Evolutionary conservation across 2,797 vertebrate species (phyloP).

Genomic region (Hafferia zeledoni): DNA sequence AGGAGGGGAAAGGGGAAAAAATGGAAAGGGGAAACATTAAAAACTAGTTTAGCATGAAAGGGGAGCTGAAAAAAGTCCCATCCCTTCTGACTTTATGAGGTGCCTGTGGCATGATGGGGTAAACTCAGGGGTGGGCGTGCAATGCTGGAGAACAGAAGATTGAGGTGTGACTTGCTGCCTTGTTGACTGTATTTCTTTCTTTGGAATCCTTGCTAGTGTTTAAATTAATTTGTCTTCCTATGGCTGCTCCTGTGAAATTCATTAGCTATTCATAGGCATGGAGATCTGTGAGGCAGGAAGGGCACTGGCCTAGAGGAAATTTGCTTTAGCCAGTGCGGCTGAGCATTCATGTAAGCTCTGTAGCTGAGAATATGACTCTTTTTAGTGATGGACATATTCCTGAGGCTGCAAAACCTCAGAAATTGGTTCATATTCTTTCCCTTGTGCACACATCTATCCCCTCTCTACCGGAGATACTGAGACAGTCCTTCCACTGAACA

Average conservation of each 20-base stretch:
- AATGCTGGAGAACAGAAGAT: neutral
- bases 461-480: neutral
- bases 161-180: constrained; percentile 38
- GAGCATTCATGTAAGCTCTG: neutral
- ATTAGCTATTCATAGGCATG: constrained; percentile 57
- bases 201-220: constrained; percentile 58
- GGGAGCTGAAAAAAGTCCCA: neutral
- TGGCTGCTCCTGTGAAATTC: constrained; percentile 63
- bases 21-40: neutral
- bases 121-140: neutral
- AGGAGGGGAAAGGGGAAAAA: neutral
- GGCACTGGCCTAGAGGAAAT: constrained; percentile 19
- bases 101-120: neutral
- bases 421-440: neutral
- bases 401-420: neutral
- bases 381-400: neutral
- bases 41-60: neutral
- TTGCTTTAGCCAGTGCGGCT: constrained; percentile 36
- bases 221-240: constrained; percentile 63
- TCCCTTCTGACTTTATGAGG: neutral
- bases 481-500: neutral
- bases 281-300: constrained; percentile 14
- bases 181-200: constrained; percentile 53
- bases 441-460: neutral
- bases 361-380: neutral